Evolutionary conservation across 2,888 invertebrate species (phyloP).

Genomic region (Cryptocheilus praepositus): DNA sequence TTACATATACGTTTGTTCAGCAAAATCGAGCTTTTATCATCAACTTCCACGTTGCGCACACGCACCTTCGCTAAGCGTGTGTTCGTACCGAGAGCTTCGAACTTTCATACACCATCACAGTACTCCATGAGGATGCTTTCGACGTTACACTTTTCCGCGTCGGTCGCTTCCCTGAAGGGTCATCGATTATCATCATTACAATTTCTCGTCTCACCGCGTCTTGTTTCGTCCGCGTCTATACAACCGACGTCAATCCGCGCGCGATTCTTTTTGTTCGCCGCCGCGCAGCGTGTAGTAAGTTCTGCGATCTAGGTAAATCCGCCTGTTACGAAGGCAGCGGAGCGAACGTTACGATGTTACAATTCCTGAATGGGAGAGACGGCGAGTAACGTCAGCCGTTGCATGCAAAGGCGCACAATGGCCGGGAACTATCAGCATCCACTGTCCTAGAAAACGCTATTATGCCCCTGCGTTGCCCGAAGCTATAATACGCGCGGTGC

Average conservation of each 20-base stretch:
- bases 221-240: too few species aligned
- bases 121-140: too few species aligned
- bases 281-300: not conserved
- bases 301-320: slow-evolving; percentile 20
- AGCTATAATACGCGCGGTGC: slow-evolving; percentile 37
- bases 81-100: too few species aligned
- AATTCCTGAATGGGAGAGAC: slow-evolving; percentile 30
- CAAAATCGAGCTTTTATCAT: too few species aligned
- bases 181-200: too few species aligned
- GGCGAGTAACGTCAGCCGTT: slow-evolving; percentile 22
- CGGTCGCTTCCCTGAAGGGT: too few species aligned
- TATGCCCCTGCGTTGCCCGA: slow-evolving; percentile 39
- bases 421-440: slow-evolving; percentile 47
- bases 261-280: slow-evolving; percentile 24
- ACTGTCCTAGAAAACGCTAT: slow-evolving; percentile 52
- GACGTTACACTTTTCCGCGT: too few species aligned
- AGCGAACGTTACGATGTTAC: slow-evolving; percentile 24
- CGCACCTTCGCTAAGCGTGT: too few species aligned
- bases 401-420: slow-evolving; percentile 47
- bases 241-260: slow-evolving; percentile 4
- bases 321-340: slow-evolving; percentile 23
- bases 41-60: too few species aligned
- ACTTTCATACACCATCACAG: too few species aligned
- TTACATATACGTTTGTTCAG: too few species aligned
- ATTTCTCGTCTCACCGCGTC: too few species aligned